phyloP scores from a whole-genome alignment of 2,797 vertebrate genomes.

The Dromococcyx pavoninus region DNA sequence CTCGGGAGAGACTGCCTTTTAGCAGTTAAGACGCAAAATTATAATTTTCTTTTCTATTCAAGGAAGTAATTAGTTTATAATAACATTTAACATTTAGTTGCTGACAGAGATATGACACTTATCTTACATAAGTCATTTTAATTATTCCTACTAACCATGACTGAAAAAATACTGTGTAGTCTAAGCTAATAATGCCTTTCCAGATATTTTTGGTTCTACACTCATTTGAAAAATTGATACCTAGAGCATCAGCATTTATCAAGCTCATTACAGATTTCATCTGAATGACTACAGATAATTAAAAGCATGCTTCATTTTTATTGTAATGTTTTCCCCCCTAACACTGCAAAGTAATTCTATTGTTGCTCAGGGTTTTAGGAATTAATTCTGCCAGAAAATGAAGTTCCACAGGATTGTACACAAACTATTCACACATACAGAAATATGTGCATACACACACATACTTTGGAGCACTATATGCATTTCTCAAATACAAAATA shows the following conservation, averaged over 20 bases:
- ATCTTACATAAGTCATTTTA: conserved; percentile 62
- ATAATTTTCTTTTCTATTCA: conserved; percentile 40
- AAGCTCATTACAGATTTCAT: conserved; percentile 64
- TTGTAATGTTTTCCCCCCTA: neutral
- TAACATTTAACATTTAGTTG: conserved; percentile 61
- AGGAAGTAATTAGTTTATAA: conserved; percentile 63
- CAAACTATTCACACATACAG: neutral
- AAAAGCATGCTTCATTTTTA: conserved; percentile 64
- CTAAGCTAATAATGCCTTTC: conserved; percentile 50
- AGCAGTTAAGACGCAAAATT: conserved; percentile 28
- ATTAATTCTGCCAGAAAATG: conserved; percentile 40
- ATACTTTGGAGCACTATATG: neutral
- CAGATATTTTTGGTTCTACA: conserved; percentile 32
- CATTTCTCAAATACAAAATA: neutral
- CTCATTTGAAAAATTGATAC: conserved; percentile 54
- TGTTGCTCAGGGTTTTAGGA: conserved; percentile 32
- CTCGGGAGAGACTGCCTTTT: neutral
- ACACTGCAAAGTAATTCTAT: conserved; percentile 14
- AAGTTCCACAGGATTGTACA: neutral
- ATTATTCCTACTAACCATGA: conserved; percentile 55
- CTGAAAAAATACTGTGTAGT: conserved; percentile 50
- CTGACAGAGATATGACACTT: conserved; percentile 62
- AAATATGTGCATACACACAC: neutral
- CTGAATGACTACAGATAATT: conserved; percentile 61
- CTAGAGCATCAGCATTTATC: conserved; percentile 60